Evolutionary conservation across 2,888 invertebrate species (phyloP), one percentile per base, ranked within the genome.

Genomic region (Coecobrya sp.): DNA sequence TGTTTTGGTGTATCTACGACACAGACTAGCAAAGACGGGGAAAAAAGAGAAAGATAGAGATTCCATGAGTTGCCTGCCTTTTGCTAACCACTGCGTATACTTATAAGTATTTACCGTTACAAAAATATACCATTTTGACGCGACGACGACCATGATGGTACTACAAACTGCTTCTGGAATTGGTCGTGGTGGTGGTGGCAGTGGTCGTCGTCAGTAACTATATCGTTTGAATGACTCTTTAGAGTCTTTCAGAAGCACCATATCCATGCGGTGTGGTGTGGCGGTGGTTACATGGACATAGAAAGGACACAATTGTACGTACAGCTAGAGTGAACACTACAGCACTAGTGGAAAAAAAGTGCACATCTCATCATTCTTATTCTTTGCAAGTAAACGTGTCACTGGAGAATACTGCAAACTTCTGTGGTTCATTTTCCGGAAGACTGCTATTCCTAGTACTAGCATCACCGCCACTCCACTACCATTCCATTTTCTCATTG

Each of bases 361-460:
- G 92, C 92, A 85, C 92, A 92, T 92, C 92, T 92, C 92, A 92
- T 93, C 93, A 93, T 93, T 93, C 93, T 93, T 93, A 93, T 92
- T 93, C 93, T 93, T 90, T 86, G 79, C 89, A 86, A 93, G 93
- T 92, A 92, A 93, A 93, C 93, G 93, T 93, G 93, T 93, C 93
- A 93, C 93, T 87, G 86, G 93, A 93, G 93, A 93, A 89, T 92
- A 93, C 79, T 93, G 93, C 85, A 93, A 92, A 89, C 85, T 89
- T 90, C 73, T 93, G 93, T 93, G 93, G 92, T 92, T 93, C 93
- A 93, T 93, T 93, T 93, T 93, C 92, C 93, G 93, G 92, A 93
- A 89, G 92, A 92, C 86, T 93, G 93, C 90, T 86, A 89, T 27
- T 89, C 55, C 91, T 62, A 62, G 79, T 91, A 62, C 73, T 70